Evolutionary conservation across 2,797 vertebrate genomes (phyloP), one percentile per base, ranked within the genome.

Genomic region (Anableps anableps): DNA sequence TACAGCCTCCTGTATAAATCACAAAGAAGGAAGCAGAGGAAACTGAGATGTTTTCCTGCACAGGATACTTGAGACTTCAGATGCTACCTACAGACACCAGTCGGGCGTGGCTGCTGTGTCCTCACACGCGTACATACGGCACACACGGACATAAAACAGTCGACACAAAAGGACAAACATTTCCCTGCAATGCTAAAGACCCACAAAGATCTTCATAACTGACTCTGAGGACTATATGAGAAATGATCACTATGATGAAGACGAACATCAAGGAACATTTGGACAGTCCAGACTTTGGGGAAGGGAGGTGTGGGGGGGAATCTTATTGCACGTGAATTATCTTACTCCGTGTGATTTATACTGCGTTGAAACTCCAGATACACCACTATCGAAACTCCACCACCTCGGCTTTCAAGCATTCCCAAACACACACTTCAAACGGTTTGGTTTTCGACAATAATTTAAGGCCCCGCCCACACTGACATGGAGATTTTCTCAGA

Each of bases 251-350:
- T 87, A 85, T 85, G 91, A 91, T 84, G 66, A 81, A 92, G 93
- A 92, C 87, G 95, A 96, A 95, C 95, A 96, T 95, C 88, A 93
- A 88, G 66, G 91, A 93, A 92, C 91, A 91, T 92, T 91, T 84
- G 91, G 90, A 88, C 90, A 84, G 91, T 86, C 90, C 80, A 88
- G 89, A 93, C 93, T 91, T 85, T 78, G 87, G 91, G 91, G 88
- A 80, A 70, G 84, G 84, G 89, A 19, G 83, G 86, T 88, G 81
- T 90, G 83, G 86, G 88, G 86, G 91, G 86, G 91, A 88, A 83
- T 96, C 97, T 97, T 96, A 97, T 97, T 99, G 98, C 98, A 99
- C 98, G 98, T 98, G 97, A 99, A 95, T 96, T 98, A 99, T 98
- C 97, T 99, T 98, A 99, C 96, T 98, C 98, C 97, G 98, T 98